A percentile compares a stretch with the other conserved stretches of the same genome.
Conservation (phyloP, 2,113 vertebrate genomes). For the Festucalex cinctus region DNA sequence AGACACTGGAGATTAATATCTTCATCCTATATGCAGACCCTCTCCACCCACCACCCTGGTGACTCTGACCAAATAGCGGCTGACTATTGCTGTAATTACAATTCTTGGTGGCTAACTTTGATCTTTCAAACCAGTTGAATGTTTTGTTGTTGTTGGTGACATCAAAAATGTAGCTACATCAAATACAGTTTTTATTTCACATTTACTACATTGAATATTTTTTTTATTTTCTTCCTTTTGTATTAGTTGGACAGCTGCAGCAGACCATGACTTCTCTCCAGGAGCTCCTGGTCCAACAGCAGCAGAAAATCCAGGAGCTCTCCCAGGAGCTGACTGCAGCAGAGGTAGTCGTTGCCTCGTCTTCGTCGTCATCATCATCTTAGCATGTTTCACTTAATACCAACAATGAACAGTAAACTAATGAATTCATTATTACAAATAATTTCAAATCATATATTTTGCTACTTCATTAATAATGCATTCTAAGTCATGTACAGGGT, state of each 20-base stretch:
- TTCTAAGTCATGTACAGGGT: background rate
- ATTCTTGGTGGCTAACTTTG: slow-evolving; percentile 53
- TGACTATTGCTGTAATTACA: slow-evolving; percentile 62
- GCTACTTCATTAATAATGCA: background rate
- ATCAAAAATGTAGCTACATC: background rate
- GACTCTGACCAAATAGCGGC: slow-evolving; percentile 51
- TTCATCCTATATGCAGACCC: slow-evolving; percentile 55
- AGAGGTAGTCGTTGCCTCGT: slow-evolving; percentile 73
- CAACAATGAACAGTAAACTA: background rate
- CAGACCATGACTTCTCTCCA: slow-evolving; percentile 87
- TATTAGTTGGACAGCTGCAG: slow-evolving; percentile 89
- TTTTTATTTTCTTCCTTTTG: slow-evolving; percentile 25
- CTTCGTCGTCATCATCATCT: background rate
- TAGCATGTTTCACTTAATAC: background rate
- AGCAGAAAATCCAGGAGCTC: slow-evolving; percentile 91
- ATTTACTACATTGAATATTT: slow-evolving; percentile 8
- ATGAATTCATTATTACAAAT: background rate
- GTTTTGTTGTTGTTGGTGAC: too few species aligned
- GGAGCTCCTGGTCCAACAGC: slow-evolving; percentile 90
- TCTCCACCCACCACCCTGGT: slow-evolving; percentile 36
- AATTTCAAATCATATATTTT: background rate
- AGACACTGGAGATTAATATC: slow-evolving; percentile 79
- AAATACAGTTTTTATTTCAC: background rate
- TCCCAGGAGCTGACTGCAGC: slow-evolving; percentile 84
- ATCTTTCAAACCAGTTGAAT: slow-evolving; percentile 34